Base-by-base conservation (phyloP, 2,888 invertebrate species). In the Campoplex capitator region DNA sequence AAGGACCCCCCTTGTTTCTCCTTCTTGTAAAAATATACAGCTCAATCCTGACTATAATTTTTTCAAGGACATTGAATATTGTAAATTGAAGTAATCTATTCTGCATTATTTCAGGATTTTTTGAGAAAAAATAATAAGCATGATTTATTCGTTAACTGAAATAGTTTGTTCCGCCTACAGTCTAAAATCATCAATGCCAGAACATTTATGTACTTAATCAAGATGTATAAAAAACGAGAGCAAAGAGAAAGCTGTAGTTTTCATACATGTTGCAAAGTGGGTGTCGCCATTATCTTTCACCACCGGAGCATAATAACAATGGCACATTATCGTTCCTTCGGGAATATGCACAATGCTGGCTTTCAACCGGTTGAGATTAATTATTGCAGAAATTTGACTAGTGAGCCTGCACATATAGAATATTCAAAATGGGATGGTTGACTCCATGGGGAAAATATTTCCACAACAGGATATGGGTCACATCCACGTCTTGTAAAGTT, bases 331-430 rank as follows among this genome's bases (percentile, higher is more conserved):
- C 35, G 71, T 67, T 83, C 81, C 86, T 81, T 77, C 62, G 78
- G 80, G 84, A 82, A 83, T 83, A 68, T 28, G 76, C 88, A 90
- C 89, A 90, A 89, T 89, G 86, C 70, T 48, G n/a, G 56, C 54
- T 42, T 81, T 75, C 81, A 58, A 54, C 79, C 78, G 48, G 86
- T 73, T 13, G 51, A 82, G 84, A 88, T 89, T 89, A 89, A 89
- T 89, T 89, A 91, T 90, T 89, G 87, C 80, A 86, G 56, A 79
- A 84, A 88, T 88, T 88, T 88, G 88, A 89, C 88, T 78, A 89
- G 88, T 82, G 32, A 80, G 54, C 18, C 67, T 82, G 78, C 28
- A 48, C 68, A 70, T 38, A 70, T 71, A 65, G 73, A 71, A 74
- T 68, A 86, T 88, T 89, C 58, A 9, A 86, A 90, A 89, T 86